These are phyloP conservation scores for Littorina saxatilis DNA, from an alignment of 1,140 invertebrate genomes.

Conservation along the genomic window DNA sequence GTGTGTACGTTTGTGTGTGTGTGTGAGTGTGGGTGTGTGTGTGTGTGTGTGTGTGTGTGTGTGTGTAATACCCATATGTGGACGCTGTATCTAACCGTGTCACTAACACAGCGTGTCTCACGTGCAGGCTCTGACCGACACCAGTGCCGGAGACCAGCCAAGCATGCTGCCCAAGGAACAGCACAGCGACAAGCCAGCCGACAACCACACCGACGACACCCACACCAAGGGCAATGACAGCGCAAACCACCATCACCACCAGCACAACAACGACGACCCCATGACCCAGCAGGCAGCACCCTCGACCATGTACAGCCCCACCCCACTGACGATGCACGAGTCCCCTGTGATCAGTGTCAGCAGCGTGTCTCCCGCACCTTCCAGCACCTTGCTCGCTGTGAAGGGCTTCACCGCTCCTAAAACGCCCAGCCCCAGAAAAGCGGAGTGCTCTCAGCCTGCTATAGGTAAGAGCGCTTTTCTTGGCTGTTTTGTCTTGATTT, in stretches of 20 bases:
- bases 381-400: not conserved
- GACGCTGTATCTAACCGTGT: too few relatives aligned
- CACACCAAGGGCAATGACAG: not conserved
- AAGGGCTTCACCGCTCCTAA: not conserved
- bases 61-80: too few relatives aligned
- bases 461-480: slow-evolving; percentile 14
- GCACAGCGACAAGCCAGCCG: not conserved
- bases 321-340: not conserved
- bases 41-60: too few relatives aligned
- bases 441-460: not conserved
- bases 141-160: slow-evolving; percentile 35
- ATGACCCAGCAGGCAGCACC: not conserved
- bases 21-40: too few relatives aligned
- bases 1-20: too few relatives aligned
- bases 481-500: not conserved
- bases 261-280: too few relatives aligned
- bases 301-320: not conserved
- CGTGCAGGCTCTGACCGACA: slow-evolving; percentile 28
- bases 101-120: too few relatives aligned
- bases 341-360: not conserved
- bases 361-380: not conserved
- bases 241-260: not conserved
- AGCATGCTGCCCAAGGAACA: slow-evolving; percentile 46
- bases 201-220: not conserved
- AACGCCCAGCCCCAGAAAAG: slow-evolving; percentile 16